phyloP scores from a whole-genome alignment of 2,113 vertebrate genomes.

The Varanus salvator region DNA sequence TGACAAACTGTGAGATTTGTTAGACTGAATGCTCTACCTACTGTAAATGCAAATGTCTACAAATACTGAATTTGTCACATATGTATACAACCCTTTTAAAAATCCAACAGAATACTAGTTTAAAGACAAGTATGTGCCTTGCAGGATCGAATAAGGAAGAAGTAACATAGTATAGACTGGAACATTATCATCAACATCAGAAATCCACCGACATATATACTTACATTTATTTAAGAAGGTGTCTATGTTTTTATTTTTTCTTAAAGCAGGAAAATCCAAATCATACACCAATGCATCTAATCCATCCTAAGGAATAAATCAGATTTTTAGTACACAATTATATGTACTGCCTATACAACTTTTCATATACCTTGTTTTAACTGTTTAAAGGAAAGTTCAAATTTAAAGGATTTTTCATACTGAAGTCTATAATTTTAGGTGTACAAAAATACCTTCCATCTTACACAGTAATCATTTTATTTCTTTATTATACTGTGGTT shows the following conservation, averaged over 20 bases:
- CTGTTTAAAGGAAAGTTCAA: not conserved
- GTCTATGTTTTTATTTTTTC: constrained; percentile 99
- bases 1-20: not conserved
- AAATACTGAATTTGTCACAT: not conserved
- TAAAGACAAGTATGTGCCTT: not conserved
- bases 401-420: constrained; percentile 33
- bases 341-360: not conserved
- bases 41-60: not conserved
- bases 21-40: not conserved
- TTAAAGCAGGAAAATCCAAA: constrained; percentile 98
- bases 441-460: not conserved
- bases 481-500: not conserved
- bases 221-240: constrained; percentile 99
- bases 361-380: not conserved
- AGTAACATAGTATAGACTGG: not conserved
- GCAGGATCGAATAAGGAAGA: not conserved
- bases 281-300: constrained; percentile 98
- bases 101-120: not conserved
- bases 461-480: constrained; percentile 5
- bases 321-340: constrained; percentile 45
- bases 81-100: no score
- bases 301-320: constrained; percentile 85
- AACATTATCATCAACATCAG: not conserved
- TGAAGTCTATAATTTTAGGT: not conserved
- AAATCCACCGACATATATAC: constrained; percentile 79